Conservation (phyloP, 2,888 invertebrate species). For the Pseudeuparius sepicola region DNA sequence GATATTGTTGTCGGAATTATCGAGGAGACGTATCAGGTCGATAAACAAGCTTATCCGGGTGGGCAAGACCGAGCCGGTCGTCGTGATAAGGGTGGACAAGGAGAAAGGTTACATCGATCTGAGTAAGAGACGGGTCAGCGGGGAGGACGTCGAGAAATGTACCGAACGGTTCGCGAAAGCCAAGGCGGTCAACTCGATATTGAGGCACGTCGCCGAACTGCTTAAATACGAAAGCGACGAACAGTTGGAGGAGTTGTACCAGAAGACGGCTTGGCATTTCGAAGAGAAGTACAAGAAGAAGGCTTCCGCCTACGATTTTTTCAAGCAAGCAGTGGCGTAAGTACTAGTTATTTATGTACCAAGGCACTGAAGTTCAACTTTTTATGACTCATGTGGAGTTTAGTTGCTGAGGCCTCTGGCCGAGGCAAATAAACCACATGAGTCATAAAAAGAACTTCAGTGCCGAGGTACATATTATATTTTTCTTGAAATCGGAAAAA, state of each 20-base stretch:
- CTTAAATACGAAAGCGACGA: conserved; percentile 84
- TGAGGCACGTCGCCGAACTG: conserved; percentile 94
- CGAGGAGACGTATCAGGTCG: conserved; percentile 95
- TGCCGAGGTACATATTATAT: too few species aligned
- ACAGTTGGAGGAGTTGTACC: conserved; percentile 89
- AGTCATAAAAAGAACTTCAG: too few species aligned
- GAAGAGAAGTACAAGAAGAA: conserved; percentile 93
- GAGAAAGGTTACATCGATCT: conserved; percentile 99
- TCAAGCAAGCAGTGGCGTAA: conserved; percentile 83
- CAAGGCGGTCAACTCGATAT: conserved; percentile 95
- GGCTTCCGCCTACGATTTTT: conserved; percentile 93
- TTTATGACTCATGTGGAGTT: too few species aligned
- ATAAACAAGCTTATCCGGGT: conserved; percentile 99
- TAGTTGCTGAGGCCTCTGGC: too few species aligned
- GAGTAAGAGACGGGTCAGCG: conserved; percentile 95
- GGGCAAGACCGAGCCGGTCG: conserved; percentile 97
- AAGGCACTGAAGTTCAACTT: neutral
- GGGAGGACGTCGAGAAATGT: conserved; percentile 96
- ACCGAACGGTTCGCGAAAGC: conserved; percentile 98
- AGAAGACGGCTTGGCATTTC: conserved; percentile 96
- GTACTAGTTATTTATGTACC: conserved; percentile 15
- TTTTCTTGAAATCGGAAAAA: too few species aligned
- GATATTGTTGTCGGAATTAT: conserved; percentile 96
- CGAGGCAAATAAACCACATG: too few species aligned
- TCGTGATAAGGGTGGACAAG: conserved; percentile 98